Evolutionary conservation across 1,140 invertebrate species (phyloP).

Genomic region (Chrysoperla carnea): DNA sequence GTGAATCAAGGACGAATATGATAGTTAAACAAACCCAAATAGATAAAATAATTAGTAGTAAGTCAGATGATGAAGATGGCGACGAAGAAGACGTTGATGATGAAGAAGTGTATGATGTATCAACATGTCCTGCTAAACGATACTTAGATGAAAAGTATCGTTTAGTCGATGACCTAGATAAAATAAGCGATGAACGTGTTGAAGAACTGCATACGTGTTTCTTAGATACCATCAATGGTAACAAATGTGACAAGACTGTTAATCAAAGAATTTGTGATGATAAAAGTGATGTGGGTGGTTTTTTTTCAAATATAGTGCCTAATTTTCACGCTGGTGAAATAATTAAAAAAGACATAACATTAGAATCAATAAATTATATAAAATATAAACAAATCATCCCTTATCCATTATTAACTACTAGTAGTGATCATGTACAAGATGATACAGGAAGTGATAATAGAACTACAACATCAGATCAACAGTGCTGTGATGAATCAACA

Average conservation of each 20-base stretch:
- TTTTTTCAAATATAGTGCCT: background rate
- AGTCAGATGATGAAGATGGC: constrained; percentile 17
- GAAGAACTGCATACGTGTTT: constrained; percentile 23
- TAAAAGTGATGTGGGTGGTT: background rate
- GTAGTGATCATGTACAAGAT: background rate
- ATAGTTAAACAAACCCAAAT: background rate
- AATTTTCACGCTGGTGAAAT: background rate
- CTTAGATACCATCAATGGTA: constrained; percentile 12
- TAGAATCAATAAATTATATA: background rate
- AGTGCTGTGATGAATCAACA: background rate
- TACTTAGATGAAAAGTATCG: constrained; percentile 10
- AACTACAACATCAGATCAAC: background rate
- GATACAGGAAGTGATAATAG: background rate
- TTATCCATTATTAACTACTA: background rate
- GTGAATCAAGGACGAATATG: background rate
- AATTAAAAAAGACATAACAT: background rate
- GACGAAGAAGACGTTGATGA: background rate
- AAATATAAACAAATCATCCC: background rate
- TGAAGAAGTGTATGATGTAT: constrained; percentile 13
- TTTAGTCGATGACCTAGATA: background rate
- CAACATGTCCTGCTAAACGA: constrained; percentile 18
- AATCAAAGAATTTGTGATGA: background rate
- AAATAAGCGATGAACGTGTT: constrained; percentile 19
- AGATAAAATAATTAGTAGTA: constrained; percentile 15
- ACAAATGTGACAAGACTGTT: background rate